These are phyloP conservation scores for Tricholauxania praeusta DNA, from an alignment of 2,888 invertebrate genomes.

Conservation along the genomic window DNA sequence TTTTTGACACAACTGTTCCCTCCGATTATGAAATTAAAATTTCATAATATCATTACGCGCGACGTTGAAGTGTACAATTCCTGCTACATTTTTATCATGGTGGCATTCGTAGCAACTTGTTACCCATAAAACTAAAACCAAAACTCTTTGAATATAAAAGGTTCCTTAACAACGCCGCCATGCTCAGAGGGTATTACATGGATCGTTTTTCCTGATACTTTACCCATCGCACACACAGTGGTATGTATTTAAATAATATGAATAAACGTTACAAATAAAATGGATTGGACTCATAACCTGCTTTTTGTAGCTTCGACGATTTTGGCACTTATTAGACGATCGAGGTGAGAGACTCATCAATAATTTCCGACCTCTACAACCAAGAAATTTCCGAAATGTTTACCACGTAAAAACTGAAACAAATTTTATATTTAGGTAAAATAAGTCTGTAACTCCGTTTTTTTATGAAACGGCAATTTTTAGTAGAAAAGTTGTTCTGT, in stretches of 20 bases:
- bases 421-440: constrained; percentile 38
- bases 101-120: too few relatives aligned
- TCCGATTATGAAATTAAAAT: too few relatives aligned
- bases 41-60: too few relatives aligned
- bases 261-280: not conserved
- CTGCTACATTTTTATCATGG: not conserved
- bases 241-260: constrained; percentile 42
- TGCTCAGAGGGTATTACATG: constrained; percentile 80
- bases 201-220: constrained; percentile 75
- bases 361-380: constrained; percentile 57
- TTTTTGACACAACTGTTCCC: too few relatives aligned
- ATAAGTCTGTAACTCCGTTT: not conserved
- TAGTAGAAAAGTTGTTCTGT: too few relatives aligned
- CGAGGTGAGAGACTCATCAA: constrained; percentile 48
- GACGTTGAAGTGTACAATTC: not conserved
- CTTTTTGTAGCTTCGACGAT: constrained; percentile 53
- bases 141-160: constrained; percentile 57
- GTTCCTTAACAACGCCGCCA: constrained; percentile 80
- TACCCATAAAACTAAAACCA: not conserved
- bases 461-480: too few relatives aligned
- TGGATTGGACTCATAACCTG: not conserved
- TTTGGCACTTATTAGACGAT: constrained; percentile 56
- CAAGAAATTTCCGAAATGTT: constrained; percentile 52
- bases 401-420: constrained; percentile 48
- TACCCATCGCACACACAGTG: constrained; percentile 66